phyloP scores from a whole-genome alignment of 2,888 invertebrate genomes.

The Leucoptera coffeella region DNA sequence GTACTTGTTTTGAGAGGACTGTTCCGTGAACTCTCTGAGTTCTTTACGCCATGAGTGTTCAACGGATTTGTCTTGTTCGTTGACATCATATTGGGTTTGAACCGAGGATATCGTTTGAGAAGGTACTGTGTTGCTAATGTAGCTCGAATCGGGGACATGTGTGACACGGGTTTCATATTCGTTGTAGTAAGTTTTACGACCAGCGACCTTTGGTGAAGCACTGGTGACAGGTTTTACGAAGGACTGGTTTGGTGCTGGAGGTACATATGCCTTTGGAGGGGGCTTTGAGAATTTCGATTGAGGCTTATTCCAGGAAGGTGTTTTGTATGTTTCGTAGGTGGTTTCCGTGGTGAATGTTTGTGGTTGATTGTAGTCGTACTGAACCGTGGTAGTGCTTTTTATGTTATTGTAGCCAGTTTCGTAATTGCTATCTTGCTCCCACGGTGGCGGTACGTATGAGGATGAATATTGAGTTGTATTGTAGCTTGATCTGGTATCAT shows the following conservation, averaged over 20 bases:
- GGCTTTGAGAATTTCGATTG: not conserved
- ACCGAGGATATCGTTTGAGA: constrained; percentile 38
- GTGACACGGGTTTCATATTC: constrained; percentile 45
- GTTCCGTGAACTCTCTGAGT: constrained; percentile 41
- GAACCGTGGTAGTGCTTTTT: constrained; percentile 20
- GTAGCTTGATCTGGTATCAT: constrained; percentile 18
- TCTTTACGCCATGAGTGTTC: constrained; percentile 46
- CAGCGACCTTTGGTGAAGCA: constrained; percentile 22
- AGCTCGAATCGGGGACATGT: constrained; percentile 37
- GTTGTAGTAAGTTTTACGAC: constrained; percentile 42
- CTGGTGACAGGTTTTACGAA: constrained; percentile 23
- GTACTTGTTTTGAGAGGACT: constrained; percentile 22
- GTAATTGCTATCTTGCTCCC: constrained; percentile 37
- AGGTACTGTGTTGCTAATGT: constrained; percentile 27
- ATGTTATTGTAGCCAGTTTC: constrained; percentile 14
- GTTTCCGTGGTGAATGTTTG: not conserved
- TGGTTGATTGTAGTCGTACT: constrained; percentile 13
- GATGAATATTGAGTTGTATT: constrained; percentile 33
- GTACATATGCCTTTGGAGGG: constrained; percentile 23
- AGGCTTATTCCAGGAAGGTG: constrained; percentile 2
- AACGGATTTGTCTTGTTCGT: constrained; percentile 25
- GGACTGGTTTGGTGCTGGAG: constrained; percentile 42
- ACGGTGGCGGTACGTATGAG: constrained; percentile 40
- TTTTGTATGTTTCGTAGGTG: not conserved
- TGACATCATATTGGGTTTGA: constrained; percentile 38